phyloP scores from a whole-genome alignment of 2,113 vertebrate species.

The Etheostoma cragini region DNA sequence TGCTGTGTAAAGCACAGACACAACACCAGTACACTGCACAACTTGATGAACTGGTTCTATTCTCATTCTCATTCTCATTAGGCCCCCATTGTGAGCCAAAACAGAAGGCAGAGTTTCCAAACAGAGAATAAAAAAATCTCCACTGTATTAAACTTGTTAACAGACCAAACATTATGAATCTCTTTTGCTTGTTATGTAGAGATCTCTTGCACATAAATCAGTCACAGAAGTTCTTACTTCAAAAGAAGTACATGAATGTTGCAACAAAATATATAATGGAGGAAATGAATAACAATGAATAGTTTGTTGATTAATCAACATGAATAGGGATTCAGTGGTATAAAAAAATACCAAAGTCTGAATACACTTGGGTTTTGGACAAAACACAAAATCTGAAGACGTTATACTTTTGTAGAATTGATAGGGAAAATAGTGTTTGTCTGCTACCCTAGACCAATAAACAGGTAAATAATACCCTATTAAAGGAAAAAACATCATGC shows the following conservation, averaged over 20 bases:
- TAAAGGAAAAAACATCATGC: neutral
- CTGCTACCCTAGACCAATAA: neutral
- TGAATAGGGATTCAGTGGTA: neutral
- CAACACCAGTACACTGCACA: slow-evolving; percentile 41
- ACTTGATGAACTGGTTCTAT: slow-evolving; percentile 73
- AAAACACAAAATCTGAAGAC: neutral
- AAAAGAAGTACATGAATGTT: neutral
- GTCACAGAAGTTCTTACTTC: no score
- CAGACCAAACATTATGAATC: neutral
- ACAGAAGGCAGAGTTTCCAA: slow-evolving; percentile 1
- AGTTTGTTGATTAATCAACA: neutral
- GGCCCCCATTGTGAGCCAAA: slow-evolving; percentile 26
- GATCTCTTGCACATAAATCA: neutral
- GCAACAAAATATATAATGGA: neutral
- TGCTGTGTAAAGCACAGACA: slow-evolving; percentile 48
- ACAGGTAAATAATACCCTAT: neutral
- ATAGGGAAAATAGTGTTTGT: neutral
- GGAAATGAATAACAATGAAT: neutral
- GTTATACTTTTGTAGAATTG: no score
- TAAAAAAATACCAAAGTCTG: no score
- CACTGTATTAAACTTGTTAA: neutral
- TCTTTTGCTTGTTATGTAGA: neutral
- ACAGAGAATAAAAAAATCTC: neutral
- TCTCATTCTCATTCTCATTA: no score
- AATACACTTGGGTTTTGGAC: neutral